Base-by-base conservation (phyloP, 2,797 vertebrate species). In the Clamator glandarius region DNA sequence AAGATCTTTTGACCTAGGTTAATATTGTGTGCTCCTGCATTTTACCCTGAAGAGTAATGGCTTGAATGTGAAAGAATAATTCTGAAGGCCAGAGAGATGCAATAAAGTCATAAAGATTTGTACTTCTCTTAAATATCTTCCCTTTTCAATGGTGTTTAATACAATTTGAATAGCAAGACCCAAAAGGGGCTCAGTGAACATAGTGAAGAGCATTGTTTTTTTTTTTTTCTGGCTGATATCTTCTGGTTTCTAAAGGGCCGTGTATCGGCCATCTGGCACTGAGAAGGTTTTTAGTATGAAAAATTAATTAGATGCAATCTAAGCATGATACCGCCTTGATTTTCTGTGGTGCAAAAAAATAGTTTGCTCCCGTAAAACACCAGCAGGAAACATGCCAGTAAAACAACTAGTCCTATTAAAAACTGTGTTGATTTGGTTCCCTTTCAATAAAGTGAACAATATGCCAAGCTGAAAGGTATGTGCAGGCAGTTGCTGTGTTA, bases 241-340 rank as follows among this genome's bases (percentile, higher is more conserved):
- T 91, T 86, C 55, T 91, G 69, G 14, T 81, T 92, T 81, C 69
- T 92, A 62, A 89, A 44, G 24, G 55, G 62, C 55, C 87, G 42
- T 1, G 0, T 39, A 52, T 26, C 79, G 91, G 17, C 76, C 73
- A 61, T 66, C 63, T 91, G 82, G 57, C 87, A 90, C 6, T 16
- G 66, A 63, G 46, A 61, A 67, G 31, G 48, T 48, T 94, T 89
- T 84, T 48, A 87, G 52, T 41, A 70, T 59, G 68, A 96, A 96
- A 93, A 92, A 91, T 91, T 91, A 70, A 94, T 91, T 63, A 83
- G 77, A 69, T 73, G 39, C 51, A 58, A 48, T 57, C 72, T 58
- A 68, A 75, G 41, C 13, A 16, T 24, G 33, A 51, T 25, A 21
- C 21, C 28, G 36, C 54, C 72, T 80, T 31, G 41, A 19, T 82